Base-by-base conservation (phyloP, 2,113 vertebrate species). In the Siniperca knerii region DNA sequence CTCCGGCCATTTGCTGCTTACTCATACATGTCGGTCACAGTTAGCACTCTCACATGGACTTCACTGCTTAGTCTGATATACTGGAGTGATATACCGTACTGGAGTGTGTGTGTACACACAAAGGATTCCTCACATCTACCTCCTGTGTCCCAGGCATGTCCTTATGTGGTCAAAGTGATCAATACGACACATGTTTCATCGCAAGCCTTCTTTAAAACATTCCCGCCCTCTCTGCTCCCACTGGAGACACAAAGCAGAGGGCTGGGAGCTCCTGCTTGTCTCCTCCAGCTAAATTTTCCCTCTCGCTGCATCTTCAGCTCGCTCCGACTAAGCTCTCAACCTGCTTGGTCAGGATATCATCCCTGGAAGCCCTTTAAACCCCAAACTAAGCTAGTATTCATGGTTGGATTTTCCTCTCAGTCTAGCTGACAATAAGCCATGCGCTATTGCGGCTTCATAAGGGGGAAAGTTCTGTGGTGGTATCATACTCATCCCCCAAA, bases 121-220 rank as follows among this genome's bases (percentile, higher is more conserved):
- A n/a, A 70, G 73, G 76, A 89, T 91, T 93, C 88, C 90, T 88
- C 82, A 81, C 86, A 86, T 93, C 81, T 52, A 57, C 52, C 79
- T 90, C 70, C 89, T 73, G 61, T 48, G 79, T 89, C 85, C 78
- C 82, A 64, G 71, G n/a, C 85, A 25, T 87, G 76, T 66, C 95
- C 95, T 94, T 95, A 92, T 95, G 95, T 91, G 94, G 95, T 91
- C 90, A 92, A 18, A 90, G 76, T 82, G 81, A 94, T 93, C 92
- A 89, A 94, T 95, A 90, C 79, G 42, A 68, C 82, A 81, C 85
- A 90, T 91, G 89, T 86, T 96, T 94, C 92, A 94, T 91, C 40
- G 81, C 71, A 50, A 89, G 87, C 58, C 75, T 64, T 64, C 79
- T 82, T 89, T 84, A 83, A 91, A 94, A 95, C 87, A 94, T 90